A percentile compares a stretch with the other conserved stretches of the same genome.
Conservation (phyloP, 2,113 vertebrate species). For the Aldabrachelys gigantea region DNA sequence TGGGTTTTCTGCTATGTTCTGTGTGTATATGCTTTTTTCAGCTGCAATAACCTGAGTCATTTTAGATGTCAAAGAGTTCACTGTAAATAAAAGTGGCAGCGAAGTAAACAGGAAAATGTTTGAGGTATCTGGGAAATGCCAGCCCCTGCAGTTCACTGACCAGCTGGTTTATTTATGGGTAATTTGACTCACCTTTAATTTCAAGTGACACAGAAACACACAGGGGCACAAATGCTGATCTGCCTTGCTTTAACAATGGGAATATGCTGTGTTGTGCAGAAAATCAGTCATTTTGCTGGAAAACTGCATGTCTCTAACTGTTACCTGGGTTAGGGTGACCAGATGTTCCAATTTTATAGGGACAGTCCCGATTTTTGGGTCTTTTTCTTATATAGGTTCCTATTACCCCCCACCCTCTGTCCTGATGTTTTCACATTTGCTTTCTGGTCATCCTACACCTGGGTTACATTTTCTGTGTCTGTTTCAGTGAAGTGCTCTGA, state of each 20-base stretch:
- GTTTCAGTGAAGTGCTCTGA: background rate
- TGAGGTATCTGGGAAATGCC: conserved; percentile 32
- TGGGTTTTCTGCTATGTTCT: background rate
- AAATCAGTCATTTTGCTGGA: background rate
- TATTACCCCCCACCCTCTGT: too few species aligned
- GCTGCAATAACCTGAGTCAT: background rate
- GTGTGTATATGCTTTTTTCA: background rate
- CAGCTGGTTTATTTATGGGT: conserved; percentile 43
- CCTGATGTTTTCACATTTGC: too few species aligned
- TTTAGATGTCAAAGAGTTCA: conserved; percentile 35
- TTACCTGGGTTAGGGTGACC: background rate
- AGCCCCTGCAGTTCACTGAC: conserved; percentile 38
- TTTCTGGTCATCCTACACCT: background rate
- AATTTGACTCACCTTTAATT: conserved; percentile 55
- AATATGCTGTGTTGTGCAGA: background rate
- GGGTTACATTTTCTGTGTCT: background rate
- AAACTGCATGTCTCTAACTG: background rate
- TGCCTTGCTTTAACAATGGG: background rate
- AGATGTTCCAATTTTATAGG: too few species aligned
- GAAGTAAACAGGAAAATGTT: conserved; percentile 47
- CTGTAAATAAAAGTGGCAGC: conserved; percentile 46
- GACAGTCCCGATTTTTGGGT: too few species aligned
- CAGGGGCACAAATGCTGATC: background rate
- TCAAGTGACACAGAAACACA: conserved; percentile 32
- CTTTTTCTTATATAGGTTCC: too few species aligned